Evolutionary conservation across 2,797 vertebrate genomes (phyloP), one percentile per base, ranked within the genome.

Genomic region (Phataginus tetradactyla): DNA sequence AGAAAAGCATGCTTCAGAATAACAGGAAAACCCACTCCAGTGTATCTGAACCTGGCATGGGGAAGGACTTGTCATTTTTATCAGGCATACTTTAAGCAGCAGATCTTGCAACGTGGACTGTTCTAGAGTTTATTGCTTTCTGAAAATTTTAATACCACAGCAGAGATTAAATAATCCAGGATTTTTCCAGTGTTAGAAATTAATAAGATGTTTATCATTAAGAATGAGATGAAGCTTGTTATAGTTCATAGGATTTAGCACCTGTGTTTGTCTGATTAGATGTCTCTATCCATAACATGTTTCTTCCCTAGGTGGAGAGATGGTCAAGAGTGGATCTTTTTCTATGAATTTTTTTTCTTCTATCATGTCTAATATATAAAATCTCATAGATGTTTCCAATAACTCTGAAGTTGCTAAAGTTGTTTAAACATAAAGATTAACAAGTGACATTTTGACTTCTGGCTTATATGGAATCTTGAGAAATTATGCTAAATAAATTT

Each of bases 151-250:
- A 98, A 96, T 96, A 45, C 71, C 96, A 17, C 79, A 78, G 92
- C 69, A 94, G 91, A 97, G 95, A 97, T 98, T 97, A 98, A 98
- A 95, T 86, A 98, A 98, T 97, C 96, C 29, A 11, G 94, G 96
- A 98, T 98, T 98, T 98, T 98, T 98, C 98, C 21, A 91, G 71
- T 96, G 96, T 97, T 98, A 98, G 98, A 98, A 98, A 96, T 95
- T 78, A 95, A 96, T 92, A 86, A 90, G 83, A 90, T 79, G 34
- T 92, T 96, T 98, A 86, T 96, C 42, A 15, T 96, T 93, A 86
- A 93, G 94, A 95, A 94, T 97, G 17, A 13, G 85, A 89, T 92
- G 98, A 95, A 97, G 96, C 97, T 97, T 97, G 34, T 84, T 98
- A 94, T 84, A 68, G 97, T 92, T 96, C 42, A 12, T 27, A 64